Evolutionary conservation across 2,113 vertebrate species (phyloP).

Genomic region (Maccullochella peelii): DNA sequence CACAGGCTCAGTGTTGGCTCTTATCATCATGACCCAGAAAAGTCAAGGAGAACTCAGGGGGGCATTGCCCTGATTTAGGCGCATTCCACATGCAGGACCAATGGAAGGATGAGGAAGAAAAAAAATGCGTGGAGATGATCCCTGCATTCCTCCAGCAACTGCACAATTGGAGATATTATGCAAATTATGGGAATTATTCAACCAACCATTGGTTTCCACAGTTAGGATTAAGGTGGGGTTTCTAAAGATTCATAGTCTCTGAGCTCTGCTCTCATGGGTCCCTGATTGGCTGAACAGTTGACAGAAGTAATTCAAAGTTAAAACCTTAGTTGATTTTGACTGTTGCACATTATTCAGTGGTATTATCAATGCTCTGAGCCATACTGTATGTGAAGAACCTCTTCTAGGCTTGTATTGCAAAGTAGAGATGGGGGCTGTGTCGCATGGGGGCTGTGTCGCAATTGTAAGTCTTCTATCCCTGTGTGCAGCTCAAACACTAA

Average conservation of each 20-base stretch:
- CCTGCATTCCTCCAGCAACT: conserved; percentile 29
- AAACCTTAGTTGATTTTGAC: conserved; percentile 9
- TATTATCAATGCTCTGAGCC: conserved; percentile 2
- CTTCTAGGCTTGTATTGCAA: not conserved
- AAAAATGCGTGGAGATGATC: conserved; percentile 46
- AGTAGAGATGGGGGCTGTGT: not conserved
- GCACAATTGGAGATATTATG: conserved; percentile 45
- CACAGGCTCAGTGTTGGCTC: conserved; percentile 39
- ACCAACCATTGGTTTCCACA: conserved; percentile 25
- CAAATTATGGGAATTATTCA: conserved; percentile 56
- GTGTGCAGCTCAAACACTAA: conserved; percentile 3
- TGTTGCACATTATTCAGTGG: conserved; percentile 13
- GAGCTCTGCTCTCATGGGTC: conserved; percentile 14
- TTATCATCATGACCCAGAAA: conserved; percentile 74
- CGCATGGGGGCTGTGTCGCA: not conserved
- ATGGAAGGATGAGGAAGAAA: conserved; percentile 17
- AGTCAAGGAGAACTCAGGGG: conserved; percentile 62
- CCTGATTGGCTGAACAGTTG: conserved; percentile 27
- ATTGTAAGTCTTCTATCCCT: not conserved
- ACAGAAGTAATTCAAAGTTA: conserved; percentile 16
- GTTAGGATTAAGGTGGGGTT: conserved; percentile 39
- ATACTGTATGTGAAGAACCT: not conserved
- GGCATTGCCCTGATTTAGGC: conserved; percentile 51
- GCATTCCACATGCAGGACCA: conserved; percentile 30
- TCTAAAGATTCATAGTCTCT: conserved; percentile 21